Evolutionary conservation across 2,888 invertebrate genomes (phyloP).

Genomic region (Eupithecia tripunctaria): DNA sequence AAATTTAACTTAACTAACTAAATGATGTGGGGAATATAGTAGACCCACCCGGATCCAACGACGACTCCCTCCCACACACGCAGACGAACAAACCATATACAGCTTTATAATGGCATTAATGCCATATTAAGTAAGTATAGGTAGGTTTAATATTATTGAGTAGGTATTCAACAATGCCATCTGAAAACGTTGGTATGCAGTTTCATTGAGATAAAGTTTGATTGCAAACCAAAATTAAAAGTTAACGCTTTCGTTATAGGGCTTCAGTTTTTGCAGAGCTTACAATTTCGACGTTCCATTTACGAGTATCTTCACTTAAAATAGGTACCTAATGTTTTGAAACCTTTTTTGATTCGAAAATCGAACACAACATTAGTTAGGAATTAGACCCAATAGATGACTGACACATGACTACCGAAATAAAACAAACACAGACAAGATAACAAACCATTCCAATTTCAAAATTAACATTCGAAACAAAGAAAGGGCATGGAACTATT

Average conservation of each 20-base stretch:
- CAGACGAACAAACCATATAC: constrained; percentile 40
- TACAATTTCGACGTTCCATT: neutral
- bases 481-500: constrained; percentile 82
- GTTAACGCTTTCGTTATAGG: neutral
- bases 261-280: neutral
- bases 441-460: constrained; percentile 12
- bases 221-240: too few species aligned
- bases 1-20: neutral
- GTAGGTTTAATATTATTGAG: constrained; percentile 27
- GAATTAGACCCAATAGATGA: neutral
- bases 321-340: too few species aligned
- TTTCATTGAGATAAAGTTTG: too few species aligned
- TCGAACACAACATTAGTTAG: neutral
- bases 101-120: constrained; percentile 36
- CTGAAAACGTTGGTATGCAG: constrained; percentile 27
- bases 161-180: constrained; percentile 12
- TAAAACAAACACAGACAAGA: constrained; percentile 3
- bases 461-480: constrained; percentile 68
- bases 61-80: constrained; percentile 28
- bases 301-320: neutral
- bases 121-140: neutral
- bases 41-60: constrained; percentile 29
- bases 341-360: neutral
- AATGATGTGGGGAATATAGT: neutral
- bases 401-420: constrained; percentile 1